Percentiles rank a stretch among this genome's conserved stretches.
Conservation (phyloP, 2,888 invertebrate species). For the Nasonia oneida region DNA sequence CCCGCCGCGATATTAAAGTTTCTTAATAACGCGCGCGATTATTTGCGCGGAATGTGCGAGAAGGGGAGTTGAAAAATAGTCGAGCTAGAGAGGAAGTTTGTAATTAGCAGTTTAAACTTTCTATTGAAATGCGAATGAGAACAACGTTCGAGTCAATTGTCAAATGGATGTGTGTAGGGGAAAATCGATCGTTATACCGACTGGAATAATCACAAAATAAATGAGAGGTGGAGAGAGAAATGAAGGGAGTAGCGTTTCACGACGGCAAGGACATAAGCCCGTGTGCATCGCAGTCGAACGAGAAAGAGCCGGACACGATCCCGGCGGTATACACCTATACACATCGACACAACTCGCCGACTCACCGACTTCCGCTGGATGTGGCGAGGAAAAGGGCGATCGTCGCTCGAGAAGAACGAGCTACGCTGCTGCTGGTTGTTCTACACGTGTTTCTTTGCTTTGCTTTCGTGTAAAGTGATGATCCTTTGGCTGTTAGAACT, state of each 20-base stretch:
- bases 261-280: neutral
- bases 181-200: neutral
- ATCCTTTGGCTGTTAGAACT: neutral
- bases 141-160: neutral
- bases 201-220: neutral
- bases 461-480: neutral
- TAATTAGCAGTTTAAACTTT: neutral
- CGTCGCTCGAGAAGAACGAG: neutral
- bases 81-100: neutral
- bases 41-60: slow-evolving; percentile 24
- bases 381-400: slow-evolving; percentile 35
- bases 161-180: neutral
- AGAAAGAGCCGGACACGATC: slow-evolving; percentile 10
- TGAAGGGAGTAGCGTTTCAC: neutral
- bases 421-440: neutral
- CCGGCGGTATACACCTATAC: neutral
- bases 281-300: neutral
- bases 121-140: neutral
- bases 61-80: neutral
- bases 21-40: slow-evolving; percentile 42
- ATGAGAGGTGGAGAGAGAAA: slow-evolving; percentile 5
- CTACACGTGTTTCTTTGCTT: neutral
- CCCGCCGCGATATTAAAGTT: slow-evolving; percentile 20
- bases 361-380: slow-evolving; percentile 56
- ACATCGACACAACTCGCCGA: neutral